phyloP scores from a whole-genome alignment of 1,140 invertebrate genomes.

The Drosophila bifasciata region DNA sequence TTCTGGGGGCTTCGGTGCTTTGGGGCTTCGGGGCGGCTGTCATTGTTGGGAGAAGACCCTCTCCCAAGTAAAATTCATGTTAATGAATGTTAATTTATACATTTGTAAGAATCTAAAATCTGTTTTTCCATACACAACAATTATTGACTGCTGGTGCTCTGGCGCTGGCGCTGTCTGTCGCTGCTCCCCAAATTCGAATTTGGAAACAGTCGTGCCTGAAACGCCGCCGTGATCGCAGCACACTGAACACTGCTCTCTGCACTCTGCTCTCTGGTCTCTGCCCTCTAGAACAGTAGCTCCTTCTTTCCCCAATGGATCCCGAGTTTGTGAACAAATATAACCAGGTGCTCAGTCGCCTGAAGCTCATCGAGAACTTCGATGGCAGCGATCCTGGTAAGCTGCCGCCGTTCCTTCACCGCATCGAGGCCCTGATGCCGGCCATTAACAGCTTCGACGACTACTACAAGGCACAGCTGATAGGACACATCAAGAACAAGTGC shows the following conservation, averaged over 20 bases:
- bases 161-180: constrained; percentile 15
- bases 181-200: constrained; percentile 37
- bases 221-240: constrained; percentile 34
- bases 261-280: not conserved
- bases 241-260: constrained; percentile 1
- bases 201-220: constrained; percentile 55
- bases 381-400: constrained; percentile 65
- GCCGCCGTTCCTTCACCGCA: constrained; percentile 67
- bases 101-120: constrained; percentile 77
- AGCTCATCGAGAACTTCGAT: constrained; percentile 70
- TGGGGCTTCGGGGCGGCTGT: constrained; percentile 20
- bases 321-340: constrained; percentile 76
- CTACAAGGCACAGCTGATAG: constrained; percentile 66
- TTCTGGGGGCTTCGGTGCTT: constrained; percentile 7
- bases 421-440: constrained; percentile 62
- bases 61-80: constrained; percentile 68
- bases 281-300: constrained; percentile 1
- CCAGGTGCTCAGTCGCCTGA: constrained; percentile 63
- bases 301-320: constrained; percentile 56
- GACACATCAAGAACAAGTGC: constrained; percentile 72
- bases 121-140: constrained; percentile 57
- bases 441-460: constrained; percentile 71
- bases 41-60: too few species aligned
- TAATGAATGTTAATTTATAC: constrained; percentile 82
- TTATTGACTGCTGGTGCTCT: constrained; percentile 25